These are phyloP conservation scores for Trachemys scripta DNA, from an alignment of 2,113 vertebrate genomes.

Conservation along the genomic window DNA sequence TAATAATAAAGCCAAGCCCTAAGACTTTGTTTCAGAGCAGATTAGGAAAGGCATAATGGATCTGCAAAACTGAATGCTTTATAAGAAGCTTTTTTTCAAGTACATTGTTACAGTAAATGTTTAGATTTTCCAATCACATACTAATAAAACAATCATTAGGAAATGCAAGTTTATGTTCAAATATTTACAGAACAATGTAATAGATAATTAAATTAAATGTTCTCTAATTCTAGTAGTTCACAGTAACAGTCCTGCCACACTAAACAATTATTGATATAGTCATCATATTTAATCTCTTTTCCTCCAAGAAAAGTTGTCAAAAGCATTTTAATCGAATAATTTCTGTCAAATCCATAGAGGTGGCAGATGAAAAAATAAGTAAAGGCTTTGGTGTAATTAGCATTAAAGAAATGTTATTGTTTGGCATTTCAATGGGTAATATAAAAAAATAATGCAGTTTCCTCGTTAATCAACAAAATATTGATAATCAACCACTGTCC, in stretches of 20 bases:
- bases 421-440: rapidly evolving
- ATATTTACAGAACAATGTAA: slow-evolving; percentile 37
- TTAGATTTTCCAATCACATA: slow-evolving; percentile 52
- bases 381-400: not conserved
- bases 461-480: slow-evolving; percentile 3
- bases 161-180: slow-evolving; percentile 45
- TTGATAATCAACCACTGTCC: not conserved
- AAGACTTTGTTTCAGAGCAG: slow-evolving; percentile 17
- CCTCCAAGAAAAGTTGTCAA: not conserved
- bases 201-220: slow-evolving; percentile 24
- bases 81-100: slow-evolving; percentile 55
- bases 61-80: slow-evolving; percentile 44
- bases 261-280: slow-evolving; percentile 4
- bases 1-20: slow-evolving; percentile 11
- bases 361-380: not conserved
- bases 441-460: not conserved
- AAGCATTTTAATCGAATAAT: not conserved
- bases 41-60: slow-evolving; percentile 33
- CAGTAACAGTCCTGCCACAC: not conserved
- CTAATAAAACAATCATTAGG: slow-evolving; percentile 47
- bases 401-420: not conserved
- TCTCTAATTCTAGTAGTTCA: not conserved
- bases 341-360: slow-evolving; percentile 13
- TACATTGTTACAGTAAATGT: slow-evolving; percentile 32
- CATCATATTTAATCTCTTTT: not conserved